Conservation (phyloP, 2,888 invertebrate genomes). For the Busseola fusca region DNA sequence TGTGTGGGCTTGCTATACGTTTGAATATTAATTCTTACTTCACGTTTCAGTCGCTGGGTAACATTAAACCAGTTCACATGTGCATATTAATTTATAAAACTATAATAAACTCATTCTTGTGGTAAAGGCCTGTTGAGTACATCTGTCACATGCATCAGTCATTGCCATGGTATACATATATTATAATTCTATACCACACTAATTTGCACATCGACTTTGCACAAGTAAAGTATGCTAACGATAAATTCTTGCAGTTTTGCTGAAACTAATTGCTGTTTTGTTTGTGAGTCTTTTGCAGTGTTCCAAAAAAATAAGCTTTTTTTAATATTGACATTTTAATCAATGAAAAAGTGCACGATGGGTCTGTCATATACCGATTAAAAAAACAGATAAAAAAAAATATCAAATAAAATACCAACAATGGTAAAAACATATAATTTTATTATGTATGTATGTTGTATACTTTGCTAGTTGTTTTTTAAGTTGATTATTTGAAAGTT, state of each 20-base stretch:
- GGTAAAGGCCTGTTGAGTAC: constrained; percentile 21
- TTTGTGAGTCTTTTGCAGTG: constrained; percentile 4
- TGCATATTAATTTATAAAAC: constrained; percentile 24
- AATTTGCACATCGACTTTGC: constrained; percentile 16
- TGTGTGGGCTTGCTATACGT: constrained; percentile 49
- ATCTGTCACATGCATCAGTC: constrained; percentile 17
- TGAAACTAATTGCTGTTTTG: not conserved
- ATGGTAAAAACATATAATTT: not conserved
- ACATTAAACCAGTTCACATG: constrained; percentile 29
- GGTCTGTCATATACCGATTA: too few relatives aligned
- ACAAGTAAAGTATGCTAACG: constrained; percentile 9
- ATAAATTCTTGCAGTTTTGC: constrained; percentile 3
- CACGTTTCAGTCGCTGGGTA: constrained; percentile 35
- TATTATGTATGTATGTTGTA: constrained; percentile 4
- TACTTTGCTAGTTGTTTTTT: constrained; percentile 12
- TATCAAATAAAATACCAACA: not conserved
- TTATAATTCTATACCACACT: constrained; percentile 23
- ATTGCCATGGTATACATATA: constrained; percentile 16
- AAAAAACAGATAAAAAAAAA: too few relatives aligned
- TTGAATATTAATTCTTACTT: constrained; percentile 46
- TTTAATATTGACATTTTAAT: constrained; percentile 23
- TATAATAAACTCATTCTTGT: constrained; percentile 31
- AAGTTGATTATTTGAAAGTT: not conserved
- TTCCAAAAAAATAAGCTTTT: constrained; percentile 19
- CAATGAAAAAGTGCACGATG: too few relatives aligned